phyloP scores from a whole-genome alignment of 2,797 vertebrate genomes.

The Eidolon dupreanum region DNA sequence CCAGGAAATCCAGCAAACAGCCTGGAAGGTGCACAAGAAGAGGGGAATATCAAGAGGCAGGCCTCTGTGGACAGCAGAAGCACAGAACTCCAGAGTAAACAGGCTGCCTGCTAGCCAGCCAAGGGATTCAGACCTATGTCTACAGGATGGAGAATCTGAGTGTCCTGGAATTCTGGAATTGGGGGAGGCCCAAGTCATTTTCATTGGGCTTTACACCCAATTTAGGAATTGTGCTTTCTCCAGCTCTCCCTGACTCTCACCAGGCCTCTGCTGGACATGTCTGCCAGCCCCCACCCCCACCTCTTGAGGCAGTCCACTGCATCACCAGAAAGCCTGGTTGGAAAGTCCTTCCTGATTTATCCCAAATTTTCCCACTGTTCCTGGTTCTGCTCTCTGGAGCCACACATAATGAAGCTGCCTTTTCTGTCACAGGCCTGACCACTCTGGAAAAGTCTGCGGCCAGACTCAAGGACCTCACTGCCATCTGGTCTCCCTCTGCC shows the following conservation, averaged over 20 bases:
- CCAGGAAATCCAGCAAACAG: constrained; percentile 48
- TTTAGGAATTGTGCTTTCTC: constrained; percentile 25
- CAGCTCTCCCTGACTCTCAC: background rate
- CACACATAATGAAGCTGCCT: constrained; percentile 39
- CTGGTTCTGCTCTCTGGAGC: constrained; percentile 22
- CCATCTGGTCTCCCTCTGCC: background rate
- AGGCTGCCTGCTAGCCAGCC: constrained; percentile 53
- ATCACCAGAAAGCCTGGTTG: constrained; percentile 5
- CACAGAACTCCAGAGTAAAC: constrained; percentile 49
- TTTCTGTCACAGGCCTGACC: constrained; percentile 26
- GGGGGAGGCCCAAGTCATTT: background rate
- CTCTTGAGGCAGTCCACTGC: constrained; percentile 24
- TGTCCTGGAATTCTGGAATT: constrained; percentile 13
- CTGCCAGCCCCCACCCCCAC: background rate
- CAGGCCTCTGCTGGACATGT: background rate
- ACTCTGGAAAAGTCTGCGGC: constrained; percentile 44
- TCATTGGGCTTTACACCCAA: background rate
- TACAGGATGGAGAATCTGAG: constrained; percentile 47
- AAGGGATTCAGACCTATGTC: constrained; percentile 26
- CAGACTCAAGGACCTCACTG: constrained; percentile 16
- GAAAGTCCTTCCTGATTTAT: constrained; percentile 64
- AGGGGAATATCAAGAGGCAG: constrained; percentile 31
- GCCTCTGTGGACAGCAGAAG: constrained; percentile 9
- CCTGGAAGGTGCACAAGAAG: constrained; percentile 36
- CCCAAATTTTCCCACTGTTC: constrained; percentile 9